A percentile compares a stretch with the other conserved stretches of the same genome.
Evolutionary conservation across 2,113 vertebrate genomes (phyloP).

Genomic region (Centropus bengalensis): DNA sequence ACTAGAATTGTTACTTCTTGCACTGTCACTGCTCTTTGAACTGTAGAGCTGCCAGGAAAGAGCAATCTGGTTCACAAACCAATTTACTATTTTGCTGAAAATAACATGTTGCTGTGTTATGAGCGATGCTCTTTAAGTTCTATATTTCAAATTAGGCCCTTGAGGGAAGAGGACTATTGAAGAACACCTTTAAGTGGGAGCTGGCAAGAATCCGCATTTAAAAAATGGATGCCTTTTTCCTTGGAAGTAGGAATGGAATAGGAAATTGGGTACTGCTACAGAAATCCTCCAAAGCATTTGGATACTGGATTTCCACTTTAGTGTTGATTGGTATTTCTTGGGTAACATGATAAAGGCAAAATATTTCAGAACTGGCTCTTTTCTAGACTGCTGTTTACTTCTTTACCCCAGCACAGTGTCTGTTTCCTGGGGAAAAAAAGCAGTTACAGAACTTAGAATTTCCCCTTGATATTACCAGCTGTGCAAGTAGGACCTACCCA

Average conservation of each 20-base stretch:
- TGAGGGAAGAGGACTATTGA: background rate
- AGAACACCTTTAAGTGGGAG: background rate
- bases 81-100: background rate
- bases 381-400: background rate
- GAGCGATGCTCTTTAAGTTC: background rate
- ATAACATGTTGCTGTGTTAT: background rate
- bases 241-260: background rate
- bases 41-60: background rate
- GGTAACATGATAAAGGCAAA: conserved; percentile 13
- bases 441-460: background rate
- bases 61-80: background rate
- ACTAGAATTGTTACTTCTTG: background rate
- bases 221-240: background rate
- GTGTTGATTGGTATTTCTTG: background rate
- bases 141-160: background rate
- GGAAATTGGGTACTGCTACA: background rate
- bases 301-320: background rate
- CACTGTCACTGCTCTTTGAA: background rate
- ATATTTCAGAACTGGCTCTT: conserved; percentile 8
- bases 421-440: background rate
- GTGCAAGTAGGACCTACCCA: background rate
- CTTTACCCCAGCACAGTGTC: background rate
- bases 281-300: background rate
- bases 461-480: background rate
- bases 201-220: background rate